Evolutionary conservation across 1,140 invertebrate genomes (phyloP), one percentile per base, ranked within the genome.

Genomic region (Microplitis mediator): DNA sequence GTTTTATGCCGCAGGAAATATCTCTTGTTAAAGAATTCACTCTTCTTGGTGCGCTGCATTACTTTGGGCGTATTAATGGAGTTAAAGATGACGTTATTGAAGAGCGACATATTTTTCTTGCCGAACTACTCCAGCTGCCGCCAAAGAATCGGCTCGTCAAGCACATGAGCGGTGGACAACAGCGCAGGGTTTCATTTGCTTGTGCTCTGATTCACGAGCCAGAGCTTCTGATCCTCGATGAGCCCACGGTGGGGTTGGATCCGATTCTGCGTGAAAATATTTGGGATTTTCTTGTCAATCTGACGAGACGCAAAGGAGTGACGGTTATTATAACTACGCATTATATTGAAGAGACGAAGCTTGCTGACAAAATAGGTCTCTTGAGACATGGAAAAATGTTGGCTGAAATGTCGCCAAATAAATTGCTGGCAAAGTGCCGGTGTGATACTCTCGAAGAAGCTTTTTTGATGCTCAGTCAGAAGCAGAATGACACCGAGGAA

Each of bases 211-310:
- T 98, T 0, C 95, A 98, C 77, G 92, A 94, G 75, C 95, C 96
- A 0, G 92, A 97, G 82, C 85, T 98, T 0, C 85, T 98, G 0
- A 95, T 98, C 65, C 86, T 98, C 64, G 97, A 98, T 82, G 96
- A 98, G 84, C 96, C 96, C 0, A 98, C 96, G 0, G 96, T 97
- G 9, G 96, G 96, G 5, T 88, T 98, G 36, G 96, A 98, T 88
- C 96, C 96, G 2, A 87, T 97, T 69, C 85, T 98, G 16, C 90
- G 96, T 84, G 93, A 96, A 82, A 93, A 91, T 74, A 98, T 98
- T 78, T 98, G 97, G 97, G 89, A 95, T 36, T 93, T 95, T 81
- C 87, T 98, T 23, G 88, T 93, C 0, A 91, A 93, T 68, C 89
- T 97, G 9, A 91, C 95, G 9, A 84, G 87, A 73, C 90, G 90